These are phyloP conservation scores for Eupeodes latifasciatus DNA, from an alignment of 2,888 invertebrate species.

Conservation along the genomic window DNA sequence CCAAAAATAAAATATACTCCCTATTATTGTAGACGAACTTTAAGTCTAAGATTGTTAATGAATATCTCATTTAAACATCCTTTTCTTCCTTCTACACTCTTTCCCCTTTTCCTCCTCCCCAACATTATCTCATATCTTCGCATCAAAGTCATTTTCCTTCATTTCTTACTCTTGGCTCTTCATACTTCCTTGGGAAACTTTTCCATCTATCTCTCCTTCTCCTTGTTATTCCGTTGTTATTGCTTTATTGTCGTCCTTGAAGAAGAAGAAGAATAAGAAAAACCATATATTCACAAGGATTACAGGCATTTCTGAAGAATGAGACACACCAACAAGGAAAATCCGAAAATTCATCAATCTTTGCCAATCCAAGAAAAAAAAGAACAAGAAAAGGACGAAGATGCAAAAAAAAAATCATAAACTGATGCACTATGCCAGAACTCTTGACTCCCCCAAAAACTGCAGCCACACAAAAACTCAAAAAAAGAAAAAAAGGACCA, in stretches of 20 bases:
- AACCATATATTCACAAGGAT: conserved; percentile 75
- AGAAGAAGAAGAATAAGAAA: conserved; percentile 46
- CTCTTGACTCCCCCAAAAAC: conserved; percentile 52
- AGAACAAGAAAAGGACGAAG: neutral
- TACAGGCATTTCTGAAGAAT: conserved; percentile 72
- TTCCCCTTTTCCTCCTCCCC: neutral
- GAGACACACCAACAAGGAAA: conserved; percentile 68
- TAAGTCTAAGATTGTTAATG: conserved; percentile 56
- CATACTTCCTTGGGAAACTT: conserved; percentile 37
- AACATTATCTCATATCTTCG: neutral
- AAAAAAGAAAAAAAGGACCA: conserved; percentile 17
- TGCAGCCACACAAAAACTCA: conserved; percentile 13
- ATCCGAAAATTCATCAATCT: conserved; percentile 75
- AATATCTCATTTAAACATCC: conserved; percentile 35
- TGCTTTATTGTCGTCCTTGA: conserved; percentile 60
- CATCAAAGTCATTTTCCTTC: conserved; percentile 51
- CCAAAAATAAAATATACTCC: neutral
- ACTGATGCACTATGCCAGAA: conserved; percentile 57
- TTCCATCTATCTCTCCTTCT: neutral
- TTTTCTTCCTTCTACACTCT: no score
- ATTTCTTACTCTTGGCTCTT: conserved; percentile 25
- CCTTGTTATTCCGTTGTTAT: conserved; percentile 2
- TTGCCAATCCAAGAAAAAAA: conserved; percentile 64
- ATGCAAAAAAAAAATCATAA: neutral
- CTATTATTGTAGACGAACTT: neutral